phyloP scores from a whole-genome alignment of 2,888 invertebrate species.

The Eudemis profundana region DNA sequence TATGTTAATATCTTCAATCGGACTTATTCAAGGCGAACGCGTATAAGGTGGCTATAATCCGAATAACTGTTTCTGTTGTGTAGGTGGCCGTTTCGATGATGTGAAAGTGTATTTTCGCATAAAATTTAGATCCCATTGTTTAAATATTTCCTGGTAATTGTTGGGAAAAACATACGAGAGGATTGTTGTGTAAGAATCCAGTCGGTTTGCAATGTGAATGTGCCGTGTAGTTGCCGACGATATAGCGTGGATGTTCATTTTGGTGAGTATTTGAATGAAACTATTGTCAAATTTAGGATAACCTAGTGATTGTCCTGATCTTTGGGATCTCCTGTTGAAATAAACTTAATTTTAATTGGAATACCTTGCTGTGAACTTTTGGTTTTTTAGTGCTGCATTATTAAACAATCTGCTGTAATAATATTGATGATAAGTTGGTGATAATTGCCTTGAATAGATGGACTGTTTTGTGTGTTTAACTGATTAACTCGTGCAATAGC shows the following conservation, averaged over 20 bases:
- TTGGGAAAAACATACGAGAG: conserved; percentile 69
- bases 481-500: background rate
- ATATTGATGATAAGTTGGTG: background rate
- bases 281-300: conserved; percentile 6
- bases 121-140: conserved; percentile 84
- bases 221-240: conserved; percentile 33
- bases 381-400: conserved; percentile 5
- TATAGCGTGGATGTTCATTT: conserved; percentile 48
- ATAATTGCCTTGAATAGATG: background rate
- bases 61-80: conserved; percentile 80
- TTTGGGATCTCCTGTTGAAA: background rate
- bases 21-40: conserved; percentile 24
- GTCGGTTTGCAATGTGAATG: conserved; percentile 61
- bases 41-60: conserved; percentile 17
- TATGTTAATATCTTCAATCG: conserved; percentile 43
- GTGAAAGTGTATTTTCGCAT: conserved; percentile 84
- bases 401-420: background rate
- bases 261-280: conserved; percentile 49
- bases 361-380: background rate
- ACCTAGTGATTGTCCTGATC: background rate
- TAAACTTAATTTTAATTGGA: background rate
- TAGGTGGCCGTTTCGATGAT: conserved; percentile 81
- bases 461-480: background rate
- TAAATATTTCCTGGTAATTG: conserved; percentile 73
- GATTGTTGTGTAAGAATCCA: conserved; percentile 65